Evolutionary conservation across 2,797 vertebrate species (phyloP).

Genomic region (Euphonia xanthogaster): DNA sequence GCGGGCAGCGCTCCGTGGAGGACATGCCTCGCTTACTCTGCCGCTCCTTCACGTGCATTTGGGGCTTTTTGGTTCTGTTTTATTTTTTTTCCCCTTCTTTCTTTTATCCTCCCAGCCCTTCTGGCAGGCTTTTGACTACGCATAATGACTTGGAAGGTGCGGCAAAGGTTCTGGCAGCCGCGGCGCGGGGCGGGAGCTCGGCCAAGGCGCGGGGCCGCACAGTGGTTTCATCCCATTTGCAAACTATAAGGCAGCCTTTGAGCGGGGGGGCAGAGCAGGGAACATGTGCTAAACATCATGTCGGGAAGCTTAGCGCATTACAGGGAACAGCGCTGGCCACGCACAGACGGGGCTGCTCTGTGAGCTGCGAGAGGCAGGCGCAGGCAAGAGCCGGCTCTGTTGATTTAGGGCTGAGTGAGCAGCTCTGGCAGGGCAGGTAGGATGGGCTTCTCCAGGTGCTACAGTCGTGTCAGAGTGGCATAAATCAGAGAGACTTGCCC

Average conservation of each 20-base stretch:
- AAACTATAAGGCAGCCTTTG: slow-evolving; percentile 68
- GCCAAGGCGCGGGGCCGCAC: slow-evolving; percentile 17
- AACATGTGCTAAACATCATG: slow-evolving; percentile 67
- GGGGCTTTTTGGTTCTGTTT: not conserved
- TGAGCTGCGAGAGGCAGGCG: slow-evolving; percentile 15
- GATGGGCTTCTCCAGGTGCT: not conserved
- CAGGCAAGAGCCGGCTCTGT: slow-evolving; percentile 29
- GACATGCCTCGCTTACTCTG: slow-evolving; percentile 8
- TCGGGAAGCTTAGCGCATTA: slow-evolving; percentile 53
- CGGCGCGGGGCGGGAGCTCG: not conserved
- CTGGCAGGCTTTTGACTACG: slow-evolving; percentile 42
- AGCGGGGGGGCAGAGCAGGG: slow-evolving; percentile 31
- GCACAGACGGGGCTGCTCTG: slow-evolving; percentile 30
- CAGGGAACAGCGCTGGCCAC: slow-evolving; percentile 41
- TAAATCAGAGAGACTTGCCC: slow-evolving; percentile 26
- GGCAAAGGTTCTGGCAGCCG: slow-evolving; percentile 32
- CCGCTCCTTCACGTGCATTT: slow-evolving; percentile 15
- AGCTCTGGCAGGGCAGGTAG: slow-evolving; percentile 42
- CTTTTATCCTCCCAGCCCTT: slow-evolving; percentile 57
- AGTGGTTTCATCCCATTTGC: slow-evolving; percentile 65
- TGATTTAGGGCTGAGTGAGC: slow-evolving; percentile 44
- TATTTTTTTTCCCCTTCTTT: not conserved
- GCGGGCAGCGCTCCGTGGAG: not conserved
- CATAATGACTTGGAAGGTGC: slow-evolving; percentile 62
- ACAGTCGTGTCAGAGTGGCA: not conserved